Evolutionary conservation across 2,797 vertebrate species (phyloP).

Genomic region (Phalanger gymnotis): DNA sequence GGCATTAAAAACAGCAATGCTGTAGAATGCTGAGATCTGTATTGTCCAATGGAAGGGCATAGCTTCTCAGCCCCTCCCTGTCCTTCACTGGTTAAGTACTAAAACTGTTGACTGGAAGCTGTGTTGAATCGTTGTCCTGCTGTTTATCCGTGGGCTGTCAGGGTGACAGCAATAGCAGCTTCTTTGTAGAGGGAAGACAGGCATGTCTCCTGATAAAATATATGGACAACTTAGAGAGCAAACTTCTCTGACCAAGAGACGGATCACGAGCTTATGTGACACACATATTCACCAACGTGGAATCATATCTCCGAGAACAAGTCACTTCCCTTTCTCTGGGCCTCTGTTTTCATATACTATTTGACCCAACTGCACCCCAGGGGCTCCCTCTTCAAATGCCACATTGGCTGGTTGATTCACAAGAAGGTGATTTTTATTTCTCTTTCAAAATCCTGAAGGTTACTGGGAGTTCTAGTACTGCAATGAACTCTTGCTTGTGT

Average conservation of each 20-base stretch:
- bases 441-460: not conserved
- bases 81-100: not conserved
- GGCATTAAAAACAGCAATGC: not conserved
- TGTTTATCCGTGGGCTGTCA: not conserved
- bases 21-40: not conserved
- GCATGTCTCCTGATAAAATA: not conserved
- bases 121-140: not conserved
- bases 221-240: not conserved
- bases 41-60: not conserved
- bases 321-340: not conserved
- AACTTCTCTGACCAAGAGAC: not conserved
- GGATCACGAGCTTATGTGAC: not conserved
- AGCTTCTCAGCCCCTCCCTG: not conserved
- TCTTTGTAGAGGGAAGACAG: not conserved
- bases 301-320: not conserved
- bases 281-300: not conserved
- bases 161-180: not conserved
- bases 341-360: not conserved
- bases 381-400: not conserved
- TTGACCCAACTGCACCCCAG: not conserved
- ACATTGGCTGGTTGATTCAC: not conserved
- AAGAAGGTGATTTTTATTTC: not conserved
- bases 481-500: not conserved
- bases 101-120: not conserved
- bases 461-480: not conserved